Conservation (phyloP, 2,797 vertebrate species). For the Otolemur crassicaudatus region DNA sequence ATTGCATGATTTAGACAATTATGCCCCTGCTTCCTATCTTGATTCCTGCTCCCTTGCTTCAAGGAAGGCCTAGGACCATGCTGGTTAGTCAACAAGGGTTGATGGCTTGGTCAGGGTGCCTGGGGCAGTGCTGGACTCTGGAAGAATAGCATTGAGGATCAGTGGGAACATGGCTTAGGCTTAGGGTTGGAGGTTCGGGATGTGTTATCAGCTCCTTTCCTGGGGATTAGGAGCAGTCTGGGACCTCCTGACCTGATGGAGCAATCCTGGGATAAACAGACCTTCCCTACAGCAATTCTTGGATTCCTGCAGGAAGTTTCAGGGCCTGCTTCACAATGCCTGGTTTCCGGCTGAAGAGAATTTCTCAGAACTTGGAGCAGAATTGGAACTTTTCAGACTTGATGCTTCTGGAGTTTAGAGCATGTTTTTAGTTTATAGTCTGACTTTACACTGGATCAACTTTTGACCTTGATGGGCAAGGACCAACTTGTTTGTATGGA, state of each 20-base stretch:
- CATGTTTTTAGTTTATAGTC: slow-evolving; percentile 15
- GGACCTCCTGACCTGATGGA: not conserved
- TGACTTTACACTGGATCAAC: slow-evolving; percentile 53
- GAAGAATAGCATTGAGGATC: not conserved
- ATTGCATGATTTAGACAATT: not conserved
- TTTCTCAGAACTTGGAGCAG: slow-evolving; percentile 65
- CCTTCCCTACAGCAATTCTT: slow-evolving; percentile 46
- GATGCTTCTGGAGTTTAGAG: not conserved
- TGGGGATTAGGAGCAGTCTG: not conserved
- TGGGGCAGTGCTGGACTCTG: not conserved
- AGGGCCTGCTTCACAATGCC: slow-evolving; percentile 81
- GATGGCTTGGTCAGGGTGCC: not conserved
- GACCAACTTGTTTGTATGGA: slow-evolving; percentile 25
- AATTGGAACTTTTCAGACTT: slow-evolving; percentile 50
- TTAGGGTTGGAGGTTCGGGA: not conserved
- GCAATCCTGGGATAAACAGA: not conserved
- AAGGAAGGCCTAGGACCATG: not conserved
- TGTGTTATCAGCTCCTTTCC: slow-evolving; percentile 73
- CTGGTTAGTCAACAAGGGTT: not conserved
- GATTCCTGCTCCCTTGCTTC: not conserved
- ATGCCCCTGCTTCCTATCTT: not conserved
- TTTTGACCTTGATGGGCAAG: slow-evolving; percentile 51
- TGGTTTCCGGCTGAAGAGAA: slow-evolving; percentile 79
- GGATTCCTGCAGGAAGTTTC: slow-evolving; percentile 75
- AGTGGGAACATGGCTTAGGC: not conserved